phyloP scores from a whole-genome alignment of 2,888 invertebrate species.

The Trichogramma evanescens region DNA sequence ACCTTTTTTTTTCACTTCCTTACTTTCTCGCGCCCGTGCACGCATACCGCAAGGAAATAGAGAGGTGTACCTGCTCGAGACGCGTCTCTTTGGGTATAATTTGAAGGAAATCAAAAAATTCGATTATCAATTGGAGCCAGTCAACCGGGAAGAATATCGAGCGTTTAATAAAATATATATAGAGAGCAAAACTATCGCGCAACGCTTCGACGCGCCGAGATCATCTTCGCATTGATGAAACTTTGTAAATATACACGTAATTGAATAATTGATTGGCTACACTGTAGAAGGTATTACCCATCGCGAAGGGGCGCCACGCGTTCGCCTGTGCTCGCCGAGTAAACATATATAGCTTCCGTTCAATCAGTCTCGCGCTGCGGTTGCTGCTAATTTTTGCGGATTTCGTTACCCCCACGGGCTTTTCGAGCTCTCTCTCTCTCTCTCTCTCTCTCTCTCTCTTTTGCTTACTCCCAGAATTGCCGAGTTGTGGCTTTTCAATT shows the following conservation, averaged over 20 bases:
- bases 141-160: too few relatives aligned
- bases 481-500: conserved; percentile 15
- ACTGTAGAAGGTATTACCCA: too few relatives aligned
- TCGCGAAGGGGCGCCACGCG: not conserved
- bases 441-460: not conserved
- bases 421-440: conserved; percentile 4
- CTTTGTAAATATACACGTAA: too few relatives aligned
- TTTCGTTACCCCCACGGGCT: conserved; percentile 1
- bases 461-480: conserved; percentile 12
- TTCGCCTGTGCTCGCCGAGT: too few relatives aligned
- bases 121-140: too few relatives aligned
- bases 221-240: too few relatives aligned
- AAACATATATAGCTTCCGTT: not conserved
- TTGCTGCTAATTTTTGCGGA: conserved; percentile 16
- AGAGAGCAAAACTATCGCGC: too few relatives aligned
- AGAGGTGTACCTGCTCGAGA: too few relatives aligned
- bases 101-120: too few relatives aligned
- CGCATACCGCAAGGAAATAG: not conserved
- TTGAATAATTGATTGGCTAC: conserved; percentile 11
- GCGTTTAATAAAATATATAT: too few relatives aligned
- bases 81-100: too few relatives aligned
- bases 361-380: conserved; percentile 4
- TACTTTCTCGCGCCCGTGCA: not conserved
- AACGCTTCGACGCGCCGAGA: not conserved
- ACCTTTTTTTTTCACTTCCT: not conserved